A percentile compares a stretch with the other conserved stretches of the same genome.
phyloP scores from a whole-genome alignment of 35 echinoderm and acorn worm genomes.

The Lytechinus variegatus region DNA sequence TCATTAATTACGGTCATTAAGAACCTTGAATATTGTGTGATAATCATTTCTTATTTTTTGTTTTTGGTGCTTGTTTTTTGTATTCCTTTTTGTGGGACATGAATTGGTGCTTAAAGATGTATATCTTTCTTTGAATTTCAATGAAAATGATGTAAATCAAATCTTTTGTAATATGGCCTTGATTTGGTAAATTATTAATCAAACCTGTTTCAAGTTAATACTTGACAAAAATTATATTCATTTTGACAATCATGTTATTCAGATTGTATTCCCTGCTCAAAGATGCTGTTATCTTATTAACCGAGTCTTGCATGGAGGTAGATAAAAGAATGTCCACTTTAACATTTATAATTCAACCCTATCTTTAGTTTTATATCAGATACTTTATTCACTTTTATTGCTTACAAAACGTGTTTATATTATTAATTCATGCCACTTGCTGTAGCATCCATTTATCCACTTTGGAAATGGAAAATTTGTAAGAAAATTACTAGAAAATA shows the following conservation, averaged over 20 bases:
- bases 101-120: neutral
- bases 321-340: neutral
- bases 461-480: neutral
- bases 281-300: neutral
- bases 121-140: neutral
- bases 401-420: neutral
- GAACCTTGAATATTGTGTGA: neutral
- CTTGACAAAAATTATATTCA: neutral
- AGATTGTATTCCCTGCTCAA: neutral
- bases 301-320: neutral
- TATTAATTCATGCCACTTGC: neutral
- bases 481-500: neutral
- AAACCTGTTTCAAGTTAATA: neutral
- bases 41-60: neutral
- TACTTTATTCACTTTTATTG: neutral
- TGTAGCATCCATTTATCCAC: neutral
- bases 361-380: neutral
- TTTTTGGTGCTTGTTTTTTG: neutral
- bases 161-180: constrained; percentile 5
- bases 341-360: neutral
- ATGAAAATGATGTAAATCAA: neutral
- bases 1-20: neutral
- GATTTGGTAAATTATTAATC: neutral
- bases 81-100: neutral
- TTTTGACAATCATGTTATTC: neutral